Base-by-base conservation (phyloP, 2,888 invertebrate genomes). In the Meiosimyza decipiens region DNA sequence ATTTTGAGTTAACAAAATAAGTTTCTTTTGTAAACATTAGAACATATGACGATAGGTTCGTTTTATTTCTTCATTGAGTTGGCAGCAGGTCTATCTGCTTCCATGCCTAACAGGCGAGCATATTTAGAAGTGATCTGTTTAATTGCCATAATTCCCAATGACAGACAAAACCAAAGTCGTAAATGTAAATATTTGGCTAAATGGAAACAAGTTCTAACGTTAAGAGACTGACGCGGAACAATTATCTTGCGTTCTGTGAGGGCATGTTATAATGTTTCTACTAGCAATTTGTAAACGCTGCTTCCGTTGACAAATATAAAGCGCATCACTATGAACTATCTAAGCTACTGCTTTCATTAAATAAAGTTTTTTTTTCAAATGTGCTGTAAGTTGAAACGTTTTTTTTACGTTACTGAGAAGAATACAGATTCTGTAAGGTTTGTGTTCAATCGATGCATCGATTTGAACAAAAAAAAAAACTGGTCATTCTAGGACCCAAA, bases 101-200 rank as follows among this genome's bases (percentile, higher is more conserved):
- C 73, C 73, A 33, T 47, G 55, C 40, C 57, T 40, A 22, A 40
- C 40, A 57, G 49, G 40, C 50, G 72, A 76, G 73, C 57, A 33
- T 51, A 16, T 28, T 13, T 33, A 74, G 76, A 77, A 77, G 74
- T 73, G 73, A 76, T 78, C 77, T 79, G 76, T 82, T 79, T 77
- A 81, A 81, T 80, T 79, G 78, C 74, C 76, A 80, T 81, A 81
- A 81, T 80, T 67, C 16, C 54, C 59, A 63, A 40, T 33, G 28
- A 68, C 47, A 76, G 70, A 72, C 73, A 66, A 52, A 62, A 33
- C 73, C 71, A 28, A 63, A 69, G 52, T 59, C 7, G 33, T 22
- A 51, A 62, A n/a, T 15, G 60, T 62, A 62, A 64, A 64, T 51
- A 57, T 54, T 33, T 67, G 55, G 49, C 7, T 13, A n/a, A 54